Base-by-base conservation (phyloP, 2,797 vertebrate species). In the Apogon talboti region DNA sequence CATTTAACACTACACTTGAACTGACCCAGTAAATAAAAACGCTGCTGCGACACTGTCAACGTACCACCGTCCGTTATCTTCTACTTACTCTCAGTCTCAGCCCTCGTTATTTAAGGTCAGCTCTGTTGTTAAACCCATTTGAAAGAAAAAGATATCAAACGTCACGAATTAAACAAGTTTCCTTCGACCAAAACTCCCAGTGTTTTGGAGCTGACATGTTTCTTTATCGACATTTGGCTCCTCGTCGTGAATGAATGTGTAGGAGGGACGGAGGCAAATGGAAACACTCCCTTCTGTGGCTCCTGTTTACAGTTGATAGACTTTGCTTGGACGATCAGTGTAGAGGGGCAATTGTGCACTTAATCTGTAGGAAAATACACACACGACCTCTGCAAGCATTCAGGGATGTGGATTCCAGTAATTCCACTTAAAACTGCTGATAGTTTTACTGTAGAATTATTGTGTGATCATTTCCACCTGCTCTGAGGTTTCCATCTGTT, bases 241-340 rank as follows among this genome's bases (percentile, higher is more conserved):
- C 0, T 6, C n/a, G 41, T 42, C n/a, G 30, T 33, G 7, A 2
- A 28, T 67, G 6, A 51, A 48, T 48, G 57, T 66, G 76, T 61
- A 55, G 80, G 78, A 79, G 79, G 76, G 71, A 44, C 28, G 10
- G 13, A 53, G 71, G 61, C 40, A 66, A 37, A 71, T 21, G 49
- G 41, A 53, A 56, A 3, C 66, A 59, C 76, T 83, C 73, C 71
- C 71, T 46, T 1, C 65, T 59, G 72, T 48, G 62, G 14, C 72
- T 79, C 11, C 64, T 72, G 56, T 86, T 87, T 84, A 81, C 75
- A 76, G 63, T 56, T 56, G 35, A 61, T 55, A 61, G 55, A 73
- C 35, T 7, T 53, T 19, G 18, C 56, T 74, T 61, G 58, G 38
- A 78, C 45, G 58, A 16, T 73, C 48, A 71, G 15, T 40, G 6